Evolutionary conservation across 2,113 vertebrate genomes (phyloP).

Genomic region (Bufo bufo): DNA sequence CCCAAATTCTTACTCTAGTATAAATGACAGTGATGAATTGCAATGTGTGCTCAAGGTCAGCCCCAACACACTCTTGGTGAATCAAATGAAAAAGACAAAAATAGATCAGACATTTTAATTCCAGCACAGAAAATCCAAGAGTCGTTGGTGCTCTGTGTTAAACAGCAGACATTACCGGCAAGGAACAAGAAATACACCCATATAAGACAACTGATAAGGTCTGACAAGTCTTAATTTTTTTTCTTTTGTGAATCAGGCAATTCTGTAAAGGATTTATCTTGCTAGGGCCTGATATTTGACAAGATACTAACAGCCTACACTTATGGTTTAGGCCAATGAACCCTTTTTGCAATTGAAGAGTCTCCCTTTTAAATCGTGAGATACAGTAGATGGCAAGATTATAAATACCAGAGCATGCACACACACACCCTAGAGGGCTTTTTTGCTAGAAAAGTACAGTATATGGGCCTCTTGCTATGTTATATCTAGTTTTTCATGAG

Average conservation of each 20-base stretch:
- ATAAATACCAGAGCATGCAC: too few relatives aligned
- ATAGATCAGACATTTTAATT: conserved; percentile 54
- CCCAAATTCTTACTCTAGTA: conserved; percentile 37
- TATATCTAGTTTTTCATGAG: too few relatives aligned
- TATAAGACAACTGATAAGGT: conserved; percentile 11
- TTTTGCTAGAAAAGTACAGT: too few relatives aligned
- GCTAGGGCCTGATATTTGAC: neutral
- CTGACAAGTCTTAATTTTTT: conserved; percentile 28
- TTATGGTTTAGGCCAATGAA: neutral
- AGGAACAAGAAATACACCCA: conserved; percentile 43
- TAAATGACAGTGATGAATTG: conserved; percentile 52
- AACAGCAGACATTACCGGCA: conserved; percentile 16
- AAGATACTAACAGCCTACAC: neutral
- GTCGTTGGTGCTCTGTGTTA: conserved; percentile 34
- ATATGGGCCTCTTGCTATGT: too few relatives aligned
- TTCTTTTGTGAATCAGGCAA: neutral
- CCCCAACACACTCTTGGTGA: conserved; percentile 14
- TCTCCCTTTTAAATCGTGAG: too few relatives aligned
- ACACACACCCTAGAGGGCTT: too few relatives aligned
- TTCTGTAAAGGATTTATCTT: neutral
- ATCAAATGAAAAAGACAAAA: conserved; percentile 52
- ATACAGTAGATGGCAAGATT: too few relatives aligned
- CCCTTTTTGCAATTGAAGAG: neutral
- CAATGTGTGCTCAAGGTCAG: conserved; percentile 49
- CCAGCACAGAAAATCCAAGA: conserved; percentile 27